These are phyloP conservation scores for Aegithalos caudatus DNA, from an alignment of 2,113 vertebrate genomes.

Conservation along the genomic window DNA sequence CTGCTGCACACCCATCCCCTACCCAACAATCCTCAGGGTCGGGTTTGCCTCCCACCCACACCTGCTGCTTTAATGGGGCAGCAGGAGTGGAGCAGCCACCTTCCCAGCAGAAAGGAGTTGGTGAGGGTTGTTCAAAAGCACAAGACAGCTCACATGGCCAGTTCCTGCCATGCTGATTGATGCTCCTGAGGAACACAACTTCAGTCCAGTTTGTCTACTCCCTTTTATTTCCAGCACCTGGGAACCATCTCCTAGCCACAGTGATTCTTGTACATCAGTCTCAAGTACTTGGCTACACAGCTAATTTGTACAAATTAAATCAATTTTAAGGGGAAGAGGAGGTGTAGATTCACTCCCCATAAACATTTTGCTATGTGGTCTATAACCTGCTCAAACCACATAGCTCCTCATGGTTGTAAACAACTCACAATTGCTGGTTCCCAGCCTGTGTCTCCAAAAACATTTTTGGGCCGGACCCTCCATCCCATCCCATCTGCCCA, in stretches of 20 bases:
- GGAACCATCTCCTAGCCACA: neutral
- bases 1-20: neutral
- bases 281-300: neutral
- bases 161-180: neutral
- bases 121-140: neutral
- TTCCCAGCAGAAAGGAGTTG: neutral
- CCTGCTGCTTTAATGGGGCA: neutral
- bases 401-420: neutral
- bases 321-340: neutral
- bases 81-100: neutral
- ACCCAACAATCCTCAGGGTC: neutral
- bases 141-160: rapidly evolving
- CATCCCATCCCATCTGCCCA: neutral
- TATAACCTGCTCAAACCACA: neutral
- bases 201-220: neutral
- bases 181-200: neutral
- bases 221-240: neutral
- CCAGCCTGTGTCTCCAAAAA: neutral
- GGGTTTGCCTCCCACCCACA: neutral
- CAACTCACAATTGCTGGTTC: neutral
- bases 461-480: rapidly evolving
- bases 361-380: neutral
- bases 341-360: neutral
- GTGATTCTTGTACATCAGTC: neutral
- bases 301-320: neutral